Evolutionary conservation across 2,797 vertebrate genomes (phyloP), one percentile per base, ranked within the genome.

Genomic region (Miichthys miiuy): DNA sequence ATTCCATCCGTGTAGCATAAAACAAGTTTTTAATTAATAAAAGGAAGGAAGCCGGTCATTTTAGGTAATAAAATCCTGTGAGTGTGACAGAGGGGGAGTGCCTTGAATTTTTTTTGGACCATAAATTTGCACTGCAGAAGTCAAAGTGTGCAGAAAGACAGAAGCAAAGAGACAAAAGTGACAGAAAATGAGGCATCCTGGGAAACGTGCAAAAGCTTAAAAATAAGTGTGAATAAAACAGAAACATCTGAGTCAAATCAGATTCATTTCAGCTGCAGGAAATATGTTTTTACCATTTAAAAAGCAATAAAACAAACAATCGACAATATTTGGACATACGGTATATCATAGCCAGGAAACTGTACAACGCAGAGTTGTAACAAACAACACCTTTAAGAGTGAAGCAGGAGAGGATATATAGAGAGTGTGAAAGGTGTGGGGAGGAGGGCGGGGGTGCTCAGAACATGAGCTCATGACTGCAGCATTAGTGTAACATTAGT

Each of bases 401-500:
- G 72, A 46, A 66, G 70, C 57, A 85, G 71, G 73, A 77, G 81
- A 68, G 51, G 79, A 70, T 82, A 63, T 77, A 70, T 62, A 55
- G 54, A 3, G n/a, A 72, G 72, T 84, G 46, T 83, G 75, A 87
- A 72, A 77, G 79, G 60, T 65, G 30, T 9, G 34, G 34, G 34
- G 34, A 38, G 34, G 30, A 30, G 30, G 30, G n/a, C n/a, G 30
- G 30, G 6, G 30, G 68, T 79, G 82, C 47, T 81, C 66, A 55
- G 52, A 81, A 83, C 68, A 91, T 93, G 92, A 94, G 85, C 85
- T 94, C 91, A 94, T 89, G 84, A 76, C 80, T 86, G 71, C 85
- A 91, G 86, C 71, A 84, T 88, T 85, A 85, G 82, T 81, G 81
- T 79, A 87, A 93, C 82, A 86, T 89, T 73, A 84, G 88, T 82